These are phyloP conservation scores for Hypomecis punctinalis DNA, from an alignment of 2,888 invertebrate genomes.

Conservation along the genomic window DNA sequence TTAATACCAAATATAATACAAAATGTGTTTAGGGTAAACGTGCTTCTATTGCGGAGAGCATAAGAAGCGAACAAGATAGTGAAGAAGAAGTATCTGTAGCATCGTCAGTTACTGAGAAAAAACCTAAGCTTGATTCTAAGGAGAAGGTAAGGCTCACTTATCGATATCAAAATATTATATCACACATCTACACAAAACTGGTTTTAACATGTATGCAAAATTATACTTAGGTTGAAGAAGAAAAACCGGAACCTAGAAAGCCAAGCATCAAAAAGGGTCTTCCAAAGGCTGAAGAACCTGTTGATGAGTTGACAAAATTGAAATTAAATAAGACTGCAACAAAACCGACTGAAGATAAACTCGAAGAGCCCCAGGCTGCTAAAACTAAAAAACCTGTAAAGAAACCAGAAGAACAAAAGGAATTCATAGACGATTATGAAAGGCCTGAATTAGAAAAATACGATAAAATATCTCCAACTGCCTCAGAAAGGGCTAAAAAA, in stretches of 20 bases:
- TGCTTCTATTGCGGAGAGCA: slow-evolving; percentile 73
- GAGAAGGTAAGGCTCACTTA: slow-evolving; percentile 60
- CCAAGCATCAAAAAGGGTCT: slow-evolving; percentile 76
- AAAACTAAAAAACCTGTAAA: slow-evolving; percentile 68
- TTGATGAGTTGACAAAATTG: slow-evolving; percentile 74
- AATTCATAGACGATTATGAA: slow-evolving; percentile 89
- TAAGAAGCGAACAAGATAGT: slow-evolving; percentile 75
- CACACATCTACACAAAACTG: slow-evolving; percentile 15
- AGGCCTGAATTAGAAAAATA: slow-evolving; percentile 89
- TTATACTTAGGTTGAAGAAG: slow-evolving; percentile 67
- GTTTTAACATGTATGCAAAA: slow-evolving; percentile 21
- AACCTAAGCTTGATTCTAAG: slow-evolving; percentile 62
- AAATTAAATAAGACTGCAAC: slow-evolving; percentile 71
- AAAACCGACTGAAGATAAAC: slow-evolving; percentile 68
- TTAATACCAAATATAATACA: neutral
- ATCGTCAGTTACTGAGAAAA: slow-evolving; percentile 69
- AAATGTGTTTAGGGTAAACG: slow-evolving; percentile 68
- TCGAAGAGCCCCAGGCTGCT: slow-evolving; percentile 73
- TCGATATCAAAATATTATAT: neutral
- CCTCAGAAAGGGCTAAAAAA: slow-evolving; percentile 73
- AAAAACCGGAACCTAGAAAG: slow-evolving; percentile 64
- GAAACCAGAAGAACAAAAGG: slow-evolving; percentile 79
- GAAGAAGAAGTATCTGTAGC: slow-evolving; percentile 75
- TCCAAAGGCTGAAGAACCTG: slow-evolving; percentile 73
- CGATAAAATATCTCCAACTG: slow-evolving; percentile 83